These are phyloP conservation scores for Cantharis nigra DNA, from an alignment of 2,888 invertebrate genomes.

Conservation along the genomic window DNA sequence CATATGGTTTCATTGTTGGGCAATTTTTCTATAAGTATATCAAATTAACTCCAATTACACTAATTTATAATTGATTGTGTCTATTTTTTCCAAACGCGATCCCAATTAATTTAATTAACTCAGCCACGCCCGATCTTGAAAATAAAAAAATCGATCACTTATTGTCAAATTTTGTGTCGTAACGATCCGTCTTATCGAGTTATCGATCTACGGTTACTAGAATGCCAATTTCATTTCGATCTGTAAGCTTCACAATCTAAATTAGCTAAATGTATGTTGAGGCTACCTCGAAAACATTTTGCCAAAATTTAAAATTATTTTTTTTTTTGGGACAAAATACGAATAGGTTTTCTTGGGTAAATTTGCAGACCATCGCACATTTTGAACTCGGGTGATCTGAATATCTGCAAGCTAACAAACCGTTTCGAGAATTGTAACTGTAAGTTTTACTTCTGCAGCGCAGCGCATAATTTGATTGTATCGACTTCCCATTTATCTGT, in stretches of 20 bases:
- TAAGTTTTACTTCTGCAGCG: conserved; percentile 8
- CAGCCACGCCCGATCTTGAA: background rate
- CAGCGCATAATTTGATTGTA: conserved; percentile 15
- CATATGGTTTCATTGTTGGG: background rate
- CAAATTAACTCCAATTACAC: background rate
- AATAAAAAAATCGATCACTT: background rate
- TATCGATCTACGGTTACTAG: background rate
- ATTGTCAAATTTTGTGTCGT: background rate
- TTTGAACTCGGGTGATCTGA: background rate
- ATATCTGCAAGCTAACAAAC: conserved; percentile 3
- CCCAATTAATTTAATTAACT: background rate
- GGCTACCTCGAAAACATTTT: too few relatives aligned
- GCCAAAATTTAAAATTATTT: too few relatives aligned
- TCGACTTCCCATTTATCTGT: conserved; percentile 9
- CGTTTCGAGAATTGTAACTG: conserved; percentile 9
- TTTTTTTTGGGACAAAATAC: too few relatives aligned
- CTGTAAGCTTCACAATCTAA: background rate
- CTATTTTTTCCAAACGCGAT: background rate
- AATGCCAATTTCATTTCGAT: background rate
- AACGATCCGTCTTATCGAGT: background rate
- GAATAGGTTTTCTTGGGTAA: background rate
- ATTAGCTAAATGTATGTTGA: background rate
- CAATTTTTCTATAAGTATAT: background rate
- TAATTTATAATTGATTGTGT: background rate
- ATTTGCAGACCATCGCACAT: background rate